These are phyloP conservation scores for Geophilus truncorum DNA, from an alignment of 2,888 invertebrate genomes.

Conservation along the genomic window DNA sequence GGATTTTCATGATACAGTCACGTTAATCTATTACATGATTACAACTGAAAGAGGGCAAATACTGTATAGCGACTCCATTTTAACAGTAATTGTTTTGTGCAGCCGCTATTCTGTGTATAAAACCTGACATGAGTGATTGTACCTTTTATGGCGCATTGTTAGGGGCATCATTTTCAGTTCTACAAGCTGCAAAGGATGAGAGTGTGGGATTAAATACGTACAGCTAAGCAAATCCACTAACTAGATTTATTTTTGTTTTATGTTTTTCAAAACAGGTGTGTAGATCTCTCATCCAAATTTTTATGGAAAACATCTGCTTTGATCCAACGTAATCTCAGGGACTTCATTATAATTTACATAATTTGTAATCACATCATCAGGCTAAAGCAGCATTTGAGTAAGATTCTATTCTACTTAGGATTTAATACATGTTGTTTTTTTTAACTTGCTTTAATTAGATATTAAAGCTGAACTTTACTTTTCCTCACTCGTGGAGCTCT, in stretches of 20 bases:
- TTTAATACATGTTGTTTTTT: background rate
- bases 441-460: constrained; percentile 1
- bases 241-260: too few species aligned
- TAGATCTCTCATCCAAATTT: constrained; percentile 37
- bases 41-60: too few species aligned
- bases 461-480: constrained; percentile 33
- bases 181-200: constrained; percentile 38
- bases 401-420: background rate
- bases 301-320: constrained; percentile 42
- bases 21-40: too few species aligned
- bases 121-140: too few species aligned
- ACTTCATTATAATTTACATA: constrained; percentile 45
- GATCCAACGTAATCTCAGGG: constrained; percentile 36
- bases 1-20: too few species aligned
- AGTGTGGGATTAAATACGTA: too few species aligned
- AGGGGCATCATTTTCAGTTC: constrained; percentile 41
- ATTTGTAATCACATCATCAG: constrained; percentile 43
- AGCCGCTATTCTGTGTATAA: too few species aligned
- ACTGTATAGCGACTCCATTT: too few species aligned
- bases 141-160: too few species aligned
- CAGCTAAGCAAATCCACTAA: background rate
- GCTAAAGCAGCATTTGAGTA: constrained; percentile 40
- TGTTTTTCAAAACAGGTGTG: constrained; percentile 40
- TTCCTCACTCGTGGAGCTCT: constrained; percentile 37
- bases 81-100: too few species aligned